phyloP scores from a whole-genome alignment of 2,113 vertebrate genomes.

The Toxotes jaculatrix region DNA sequence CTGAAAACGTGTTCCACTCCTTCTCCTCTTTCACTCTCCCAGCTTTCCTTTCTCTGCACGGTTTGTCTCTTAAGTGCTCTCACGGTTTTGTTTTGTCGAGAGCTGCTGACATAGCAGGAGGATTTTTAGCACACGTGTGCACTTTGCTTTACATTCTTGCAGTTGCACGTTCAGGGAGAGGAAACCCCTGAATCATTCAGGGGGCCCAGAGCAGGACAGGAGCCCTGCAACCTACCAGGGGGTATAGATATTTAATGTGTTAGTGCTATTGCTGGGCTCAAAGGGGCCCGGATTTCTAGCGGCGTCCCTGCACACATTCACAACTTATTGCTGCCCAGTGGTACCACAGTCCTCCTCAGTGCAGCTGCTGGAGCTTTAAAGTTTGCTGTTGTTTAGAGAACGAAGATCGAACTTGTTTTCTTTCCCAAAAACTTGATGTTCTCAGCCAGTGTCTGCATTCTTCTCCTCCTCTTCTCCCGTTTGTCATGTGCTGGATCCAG shows the following conservation, averaged over 20 bases:
- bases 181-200: constrained; percentile 58
- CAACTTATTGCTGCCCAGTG: not conserved
- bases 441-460: constrained; percentile 10
- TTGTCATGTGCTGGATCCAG: constrained; percentile 31
- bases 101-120: constrained; percentile 53
- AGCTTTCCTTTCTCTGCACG: not conserved
- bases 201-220: constrained; percentile 23
- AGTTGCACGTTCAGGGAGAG: constrained; percentile 28
- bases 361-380: not conserved
- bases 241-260: constrained; percentile 64
- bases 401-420: constrained; percentile 25
- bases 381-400: constrained; percentile 37
- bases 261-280: constrained; percentile 11
- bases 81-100: not conserved
- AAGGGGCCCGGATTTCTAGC: not conserved
- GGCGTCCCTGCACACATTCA: constrained; percentile 1
- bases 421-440: constrained; percentile 6
- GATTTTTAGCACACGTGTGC: constrained; percentile 4
- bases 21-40: not conserved
- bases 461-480: constrained; percentile 17
- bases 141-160: constrained; percentile 34
- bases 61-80: not conserved
- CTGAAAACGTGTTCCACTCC: too few species aligned
- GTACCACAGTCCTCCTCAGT: not conserved
- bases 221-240: constrained; percentile 25